Percentiles rank a stretch among this genome's conserved stretches.
Evolutionary conservation across 2,888 invertebrate species (phyloP).

Genomic region (Axea sp.): DNA sequence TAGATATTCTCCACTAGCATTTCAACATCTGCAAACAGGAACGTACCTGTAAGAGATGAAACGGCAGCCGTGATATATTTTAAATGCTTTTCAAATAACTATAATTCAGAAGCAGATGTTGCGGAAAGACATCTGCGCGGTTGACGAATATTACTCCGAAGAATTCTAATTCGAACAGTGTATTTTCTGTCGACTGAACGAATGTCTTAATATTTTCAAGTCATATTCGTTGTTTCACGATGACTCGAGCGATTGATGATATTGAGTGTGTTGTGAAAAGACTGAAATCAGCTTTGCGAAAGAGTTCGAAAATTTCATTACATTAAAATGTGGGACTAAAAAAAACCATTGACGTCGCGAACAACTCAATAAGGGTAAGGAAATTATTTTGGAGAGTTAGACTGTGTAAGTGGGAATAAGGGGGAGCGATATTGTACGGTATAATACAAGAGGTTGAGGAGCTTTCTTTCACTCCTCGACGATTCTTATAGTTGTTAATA

Average conservation of each 20-base stretch:
- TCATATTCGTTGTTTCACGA: no score
- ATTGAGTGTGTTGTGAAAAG: no score
- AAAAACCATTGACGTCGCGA: no score
- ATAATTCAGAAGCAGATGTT: constrained; percentile 43
- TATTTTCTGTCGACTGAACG: constrained; percentile 4
- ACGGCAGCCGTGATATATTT: constrained; percentile 17
- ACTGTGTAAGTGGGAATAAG: constrained; percentile 23
- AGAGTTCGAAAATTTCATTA: no score
- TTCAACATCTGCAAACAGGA: constrained; percentile 17
- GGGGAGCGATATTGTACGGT: constrained; percentile 63
- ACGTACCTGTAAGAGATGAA: constrained; percentile 3
- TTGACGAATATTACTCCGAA: constrained; percentile 6
- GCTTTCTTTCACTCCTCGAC: constrained; percentile 61
- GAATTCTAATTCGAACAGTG: constrained; percentile 1
- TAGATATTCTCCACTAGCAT: no score
- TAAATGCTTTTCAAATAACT: constrained; percentile 22
- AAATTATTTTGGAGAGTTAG: no score
- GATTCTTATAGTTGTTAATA: constrained; percentile 75
- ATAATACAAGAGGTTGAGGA: constrained; percentile 56
- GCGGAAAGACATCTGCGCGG: constrained; percentile 32
- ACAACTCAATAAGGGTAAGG: no score
- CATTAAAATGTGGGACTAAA: no score
- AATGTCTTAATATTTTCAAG: no score
- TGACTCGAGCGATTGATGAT: no score
- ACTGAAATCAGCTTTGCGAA: no score